Conservation (phyloP, 2,113 vertebrate species). For the Pterocles gutturalis region DNA sequence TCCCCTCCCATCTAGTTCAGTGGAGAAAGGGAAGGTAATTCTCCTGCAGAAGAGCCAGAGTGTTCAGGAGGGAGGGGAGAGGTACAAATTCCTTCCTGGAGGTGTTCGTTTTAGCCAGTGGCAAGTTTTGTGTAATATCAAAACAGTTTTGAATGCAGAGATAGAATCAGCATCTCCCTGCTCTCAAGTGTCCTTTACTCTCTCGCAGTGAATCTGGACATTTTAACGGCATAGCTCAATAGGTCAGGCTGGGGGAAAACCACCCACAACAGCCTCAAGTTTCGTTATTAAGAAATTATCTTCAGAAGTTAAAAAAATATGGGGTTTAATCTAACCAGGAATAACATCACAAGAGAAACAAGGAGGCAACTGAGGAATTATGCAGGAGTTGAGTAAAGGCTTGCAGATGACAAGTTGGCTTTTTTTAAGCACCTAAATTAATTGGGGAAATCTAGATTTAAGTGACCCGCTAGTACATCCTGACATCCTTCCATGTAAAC, state of each 20-base stretch:
- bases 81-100: neutral
- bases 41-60: neutral
- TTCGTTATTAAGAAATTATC: neutral
- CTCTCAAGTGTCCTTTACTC: neutral
- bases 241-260: neutral
- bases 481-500: neutral
- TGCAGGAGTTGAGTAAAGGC: neutral
- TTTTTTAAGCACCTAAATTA: neutral
- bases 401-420: neutral
- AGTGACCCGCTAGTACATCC: neutral
- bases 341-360: neutral
- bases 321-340: neutral
- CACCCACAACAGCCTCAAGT: neutral
- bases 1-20: neutral
- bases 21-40: neutral
- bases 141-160: neutral
- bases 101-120: neutral
- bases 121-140: neutral
- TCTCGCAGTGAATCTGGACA: neutral
- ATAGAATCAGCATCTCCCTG: neutral
- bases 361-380: neutral
- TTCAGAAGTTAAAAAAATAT: neutral
- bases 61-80: neutral
- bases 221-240: neutral
- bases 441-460: neutral